Evolutionary conservation across 2,797 vertebrate species (phyloP), one percentile per base, ranked within the genome.

Genomic region (Cygnus olor): DNA sequence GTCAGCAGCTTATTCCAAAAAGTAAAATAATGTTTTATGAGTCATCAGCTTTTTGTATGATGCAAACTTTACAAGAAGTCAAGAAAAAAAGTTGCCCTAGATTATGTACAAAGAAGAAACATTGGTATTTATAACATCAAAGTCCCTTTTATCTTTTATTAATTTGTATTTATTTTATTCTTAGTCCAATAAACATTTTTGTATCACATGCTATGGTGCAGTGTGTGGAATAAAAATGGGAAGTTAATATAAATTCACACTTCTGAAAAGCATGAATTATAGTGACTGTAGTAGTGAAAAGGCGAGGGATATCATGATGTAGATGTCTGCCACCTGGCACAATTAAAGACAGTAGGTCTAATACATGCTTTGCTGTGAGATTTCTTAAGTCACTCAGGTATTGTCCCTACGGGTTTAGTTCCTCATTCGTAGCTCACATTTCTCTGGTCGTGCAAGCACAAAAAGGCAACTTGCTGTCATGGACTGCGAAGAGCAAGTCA

Each of bases 1-100:
- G 92, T 97, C 97, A 97, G 96, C 95, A 96, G 93, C 94, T 96
- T 96, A 90, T 94, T 95, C 94, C 94, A 87, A 94, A 94, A 89
- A 96, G 88, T 95, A 90, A 95, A 93, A 92, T 93, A 89, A 74
- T 91, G 94, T 94, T 94, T 92, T 88, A 3, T 97, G 96, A 97
- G 95, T 96, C 95, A 96, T 93, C 82, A 84, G 91, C 94, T 96
- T 94, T 94, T 89, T 92, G 82, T 96, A 79, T 92, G 93, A 93
- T 95, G 94, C 95, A 95, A 95, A 96, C 88, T 95, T 92, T 94
- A 89, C 92, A 95, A 73, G 81, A 93, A 94, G 95, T 95, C 80
- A 6, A 92, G 86, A 72, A 90, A 94, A 94, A 85, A 92, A 92
- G 91, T 88, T 91, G 94, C 91, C 95, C 89, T 96, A 94, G 90